A percentile compares a stretch with the other conserved stretches of the same genome.
phyloP scores from a whole-genome alignment of 2,797 vertebrate species.

The Ambastaia sidthimunki region DNA sequence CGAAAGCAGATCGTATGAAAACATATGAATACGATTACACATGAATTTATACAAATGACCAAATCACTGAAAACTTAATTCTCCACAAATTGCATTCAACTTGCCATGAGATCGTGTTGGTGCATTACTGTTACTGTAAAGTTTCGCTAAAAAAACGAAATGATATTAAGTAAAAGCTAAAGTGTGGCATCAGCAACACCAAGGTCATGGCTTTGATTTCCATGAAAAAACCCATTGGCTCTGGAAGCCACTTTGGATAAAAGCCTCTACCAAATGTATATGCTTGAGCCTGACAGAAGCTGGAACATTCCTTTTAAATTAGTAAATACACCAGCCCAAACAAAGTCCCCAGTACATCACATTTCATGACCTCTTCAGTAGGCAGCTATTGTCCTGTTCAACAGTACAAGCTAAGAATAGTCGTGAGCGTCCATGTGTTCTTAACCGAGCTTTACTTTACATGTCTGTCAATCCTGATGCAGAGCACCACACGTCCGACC shows the following conservation, averaged over 20 bases:
- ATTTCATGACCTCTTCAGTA: constrained; percentile 38
- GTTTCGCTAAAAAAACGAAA: too few relatives aligned
- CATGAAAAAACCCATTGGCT: not conserved
- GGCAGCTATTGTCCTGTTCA: constrained; percentile 24
- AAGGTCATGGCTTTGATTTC: not conserved
- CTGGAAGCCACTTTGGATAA: not conserved
- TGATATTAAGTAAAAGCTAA: too few relatives aligned
- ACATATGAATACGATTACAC: too few relatives aligned
- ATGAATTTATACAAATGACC: too few relatives aligned
- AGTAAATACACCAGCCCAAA: not conserved
- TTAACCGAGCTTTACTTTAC: constrained; percentile 30
- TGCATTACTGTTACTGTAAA: too few relatives aligned
- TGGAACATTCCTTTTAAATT: not conserved
- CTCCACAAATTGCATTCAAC: too few relatives aligned
- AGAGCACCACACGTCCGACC: constrained; percentile 27
- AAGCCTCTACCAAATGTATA: not conserved
- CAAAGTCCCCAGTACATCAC: not conserved
- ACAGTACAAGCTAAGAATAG: constrained; percentile 14
- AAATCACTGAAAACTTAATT: too few relatives aligned
- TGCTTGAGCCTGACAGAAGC: not conserved
- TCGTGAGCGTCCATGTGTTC: constrained; percentile 8
- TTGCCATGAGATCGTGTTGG: too few relatives aligned
- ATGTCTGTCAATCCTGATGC: constrained; percentile 14
- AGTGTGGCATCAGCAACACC: not conserved
- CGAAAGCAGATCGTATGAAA: too few relatives aligned